These are phyloP conservation scores for Tichodroma muraria DNA, from an alignment of 2,113 vertebrate genomes.

Conservation along the genomic window DNA sequence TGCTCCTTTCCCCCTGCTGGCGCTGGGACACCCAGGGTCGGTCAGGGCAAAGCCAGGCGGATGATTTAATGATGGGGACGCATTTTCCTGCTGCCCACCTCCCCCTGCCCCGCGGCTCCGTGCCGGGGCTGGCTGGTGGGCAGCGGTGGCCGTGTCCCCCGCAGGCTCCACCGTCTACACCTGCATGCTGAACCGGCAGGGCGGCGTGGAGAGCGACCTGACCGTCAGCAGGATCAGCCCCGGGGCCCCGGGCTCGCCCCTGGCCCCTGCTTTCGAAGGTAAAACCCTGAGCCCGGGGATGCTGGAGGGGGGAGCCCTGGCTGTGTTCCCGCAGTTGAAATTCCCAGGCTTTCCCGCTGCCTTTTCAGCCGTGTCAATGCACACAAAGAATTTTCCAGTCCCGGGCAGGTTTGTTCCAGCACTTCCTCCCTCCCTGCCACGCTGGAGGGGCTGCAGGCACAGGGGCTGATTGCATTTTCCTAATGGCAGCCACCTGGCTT, in stretches of 20 bases:
- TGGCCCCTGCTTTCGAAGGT: conserved; percentile 87
- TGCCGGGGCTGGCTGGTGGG: not conserved
- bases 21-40: not conserved
- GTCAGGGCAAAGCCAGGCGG: not conserved
- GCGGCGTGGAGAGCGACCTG: conserved; percentile 89
- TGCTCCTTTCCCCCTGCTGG: fast-evolving
- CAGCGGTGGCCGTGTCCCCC: not conserved
- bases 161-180: conserved; percentile 90
- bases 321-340: not conserved
- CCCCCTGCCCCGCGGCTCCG: fast-evolving
- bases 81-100: not conserved
- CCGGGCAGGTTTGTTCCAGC: not conserved
- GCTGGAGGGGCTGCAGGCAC: not conserved
- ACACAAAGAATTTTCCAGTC: not conserved
- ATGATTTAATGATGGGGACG: fast-evolving
- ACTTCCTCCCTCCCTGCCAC: not conserved
- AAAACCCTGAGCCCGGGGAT: not conserved
- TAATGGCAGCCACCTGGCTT: conserved; percentile 11
- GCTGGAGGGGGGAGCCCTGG: fast-evolving
- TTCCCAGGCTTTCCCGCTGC: not conserved
- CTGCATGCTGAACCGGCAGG: conserved; percentile 89
- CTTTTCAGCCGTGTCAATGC: not conserved
- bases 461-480: not conserved
- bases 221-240: conserved; percentile 86
- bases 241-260: conserved; percentile 43